Evolutionary conservation across 2,888 invertebrate species (phyloP), one percentile per base, ranked within the genome.

Genomic region (Melikaiella ostensackeni): DNA sequence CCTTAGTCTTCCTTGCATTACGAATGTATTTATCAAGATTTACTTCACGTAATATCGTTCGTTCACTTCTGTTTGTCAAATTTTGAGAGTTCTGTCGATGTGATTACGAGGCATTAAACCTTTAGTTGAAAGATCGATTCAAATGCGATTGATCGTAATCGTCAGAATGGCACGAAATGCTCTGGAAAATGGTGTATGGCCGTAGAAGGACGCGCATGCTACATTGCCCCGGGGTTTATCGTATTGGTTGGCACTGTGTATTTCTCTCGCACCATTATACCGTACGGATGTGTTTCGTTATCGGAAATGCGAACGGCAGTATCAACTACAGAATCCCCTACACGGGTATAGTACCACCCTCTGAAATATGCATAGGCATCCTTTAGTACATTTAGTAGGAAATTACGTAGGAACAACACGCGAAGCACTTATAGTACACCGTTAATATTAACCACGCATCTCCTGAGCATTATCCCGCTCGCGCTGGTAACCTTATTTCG

Each of bases 351-450:
- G 11, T 38, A 55, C 19, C 16, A 21, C 75, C 27, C 55, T 77
- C 79, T 88, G 86, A 89, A 89, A 89, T 89, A 89, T 90, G 87
- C 87, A 90, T 88, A 83, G 84, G 81, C 84, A 88, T 86, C 84
- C 85, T 85, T 87, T 85, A 83, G 85, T 86, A 85, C 86, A 84
- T 89, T 88, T 88, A 86, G 85, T 85, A 84, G 86, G 85, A 86
- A 89, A 90, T 90, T 89, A 89, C 84, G 86, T 86, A 88, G 86
- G 85, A 88, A 87, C 86, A 88, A 87, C 89, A 88, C 86, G 86
- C 83, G 84, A 84, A 78, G 80, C 83, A 82, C 81, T 83, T 81
- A 83, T 82, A 83, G 82, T 82, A 83, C 77, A 84, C 85, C 84
- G 87, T 90, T 90, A 90, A 90, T 90, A 90, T 90, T 90, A 88